Evolutionary conservation across 1,140 invertebrate genomes (phyloP).

Genomic region (Cydia splendana): DNA sequence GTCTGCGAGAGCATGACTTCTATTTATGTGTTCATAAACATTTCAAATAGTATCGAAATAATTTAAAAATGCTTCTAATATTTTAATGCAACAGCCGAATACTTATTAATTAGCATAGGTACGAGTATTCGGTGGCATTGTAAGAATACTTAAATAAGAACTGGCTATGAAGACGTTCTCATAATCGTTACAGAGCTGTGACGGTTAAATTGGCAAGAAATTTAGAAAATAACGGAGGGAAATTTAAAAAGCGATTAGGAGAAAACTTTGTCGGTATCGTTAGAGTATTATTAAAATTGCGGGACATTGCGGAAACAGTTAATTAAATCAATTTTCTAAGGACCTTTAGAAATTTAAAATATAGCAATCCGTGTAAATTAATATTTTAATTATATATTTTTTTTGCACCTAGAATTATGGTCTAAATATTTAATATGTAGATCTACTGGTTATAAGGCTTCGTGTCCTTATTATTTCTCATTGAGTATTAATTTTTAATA

Average conservation of each 20-base stretch:
- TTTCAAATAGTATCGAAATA: too few relatives aligned
- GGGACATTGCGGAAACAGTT: not conserved
- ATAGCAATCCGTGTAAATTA: too few relatives aligned
- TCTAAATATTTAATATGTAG: too few relatives aligned
- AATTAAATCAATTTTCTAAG: not conserved
- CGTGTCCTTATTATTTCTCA: too few relatives aligned
- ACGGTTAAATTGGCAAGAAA: constrained; percentile 10
- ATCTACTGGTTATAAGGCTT: too few relatives aligned
- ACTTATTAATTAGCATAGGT: not conserved
- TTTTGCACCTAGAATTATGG: too few relatives aligned
- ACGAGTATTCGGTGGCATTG: not conserved
- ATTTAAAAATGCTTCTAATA: too few relatives aligned
- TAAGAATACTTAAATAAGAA: constrained; percentile 18
- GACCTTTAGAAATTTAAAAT: not conserved
- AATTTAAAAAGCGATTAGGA: constrained; percentile 20
- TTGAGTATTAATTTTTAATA: too few relatives aligned
- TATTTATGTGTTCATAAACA: too few relatives aligned
- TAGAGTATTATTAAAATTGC: constrained; percentile 4
- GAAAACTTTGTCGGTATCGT: constrained; percentile 11
- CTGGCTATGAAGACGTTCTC: constrained; percentile 11
- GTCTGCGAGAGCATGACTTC: too few relatives aligned
- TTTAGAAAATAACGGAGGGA: constrained; percentile 24
- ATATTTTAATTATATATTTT: too few relatives aligned
- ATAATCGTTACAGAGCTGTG: constrained; percentile 31
- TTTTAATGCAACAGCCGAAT: too few relatives aligned